Percentiles rank a stretch among this genome's conserved stretches.
phyloP scores from a whole-genome alignment of 1,140 invertebrate genomes.

The Drosophila quadrilineata region DNA sequence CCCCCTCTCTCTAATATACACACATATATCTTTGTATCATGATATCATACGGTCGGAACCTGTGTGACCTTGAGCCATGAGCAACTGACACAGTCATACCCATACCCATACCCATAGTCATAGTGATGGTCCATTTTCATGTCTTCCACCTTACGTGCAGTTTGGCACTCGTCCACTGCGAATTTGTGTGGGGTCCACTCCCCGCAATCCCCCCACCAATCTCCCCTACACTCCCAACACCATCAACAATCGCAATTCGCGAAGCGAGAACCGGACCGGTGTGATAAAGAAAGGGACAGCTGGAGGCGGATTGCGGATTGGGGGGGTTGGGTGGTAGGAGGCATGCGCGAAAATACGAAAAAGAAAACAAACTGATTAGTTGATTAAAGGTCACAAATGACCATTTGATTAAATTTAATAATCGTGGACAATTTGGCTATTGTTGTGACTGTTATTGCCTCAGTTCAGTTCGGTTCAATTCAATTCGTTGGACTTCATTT shows the following conservation, averaged over 20 bases:
- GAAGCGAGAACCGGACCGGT: neutral
- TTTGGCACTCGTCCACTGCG: slow-evolving; percentile 22
- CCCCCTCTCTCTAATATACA: too few relatives aligned
- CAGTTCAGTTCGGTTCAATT: too few relatives aligned
- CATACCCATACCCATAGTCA: neutral
- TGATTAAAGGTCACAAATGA: slow-evolving; percentile 41
- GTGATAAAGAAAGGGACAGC: neutral
- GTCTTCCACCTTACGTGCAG: slow-evolving; percentile 17
- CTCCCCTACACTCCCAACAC: too few relatives aligned
- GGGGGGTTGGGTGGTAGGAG: neutral
- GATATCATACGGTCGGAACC: neutral
- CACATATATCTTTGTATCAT: too few relatives aligned
- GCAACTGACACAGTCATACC: too few relatives aligned
- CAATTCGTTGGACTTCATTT: too few relatives aligned
- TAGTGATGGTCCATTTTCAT: slow-evolving; percentile 15
- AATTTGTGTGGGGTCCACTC: too few relatives aligned
- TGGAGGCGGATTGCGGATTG: neutral
- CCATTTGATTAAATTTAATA: slow-evolving; percentile 42
- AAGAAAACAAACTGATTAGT: slow-evolving; percentile 23
- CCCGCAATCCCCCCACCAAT: too few relatives aligned
- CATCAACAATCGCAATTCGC: slow-evolving; percentile 9
- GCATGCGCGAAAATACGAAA: neutral
- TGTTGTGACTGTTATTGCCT: neutral
- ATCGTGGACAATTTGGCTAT: slow-evolving; percentile 29
- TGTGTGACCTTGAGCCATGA: neutral